These are phyloP conservation scores for Rallus crepitans DNA, from an alignment of 2,797 vertebrate genomes.

Conservation along the genomic window DNA sequence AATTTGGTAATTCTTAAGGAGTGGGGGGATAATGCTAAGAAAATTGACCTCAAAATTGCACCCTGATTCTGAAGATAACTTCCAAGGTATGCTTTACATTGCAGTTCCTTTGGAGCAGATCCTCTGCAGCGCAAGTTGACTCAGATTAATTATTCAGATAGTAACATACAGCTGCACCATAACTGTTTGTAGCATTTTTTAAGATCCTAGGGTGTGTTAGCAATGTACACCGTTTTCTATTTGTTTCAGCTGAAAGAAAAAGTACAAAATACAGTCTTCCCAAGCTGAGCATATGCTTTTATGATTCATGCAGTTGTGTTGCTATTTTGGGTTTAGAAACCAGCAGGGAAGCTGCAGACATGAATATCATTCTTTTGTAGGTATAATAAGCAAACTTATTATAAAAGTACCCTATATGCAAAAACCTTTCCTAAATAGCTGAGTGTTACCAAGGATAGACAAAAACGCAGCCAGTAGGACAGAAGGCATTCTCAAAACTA, in stretches of 20 bases:
- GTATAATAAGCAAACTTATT: constrained; percentile 36
- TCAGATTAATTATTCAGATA: background rate
- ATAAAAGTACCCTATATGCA: background rate
- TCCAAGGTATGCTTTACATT: background rate
- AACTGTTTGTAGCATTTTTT: background rate
- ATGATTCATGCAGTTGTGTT: constrained; percentile 50
- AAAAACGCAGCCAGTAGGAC: background rate
- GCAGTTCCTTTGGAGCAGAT: background rate
- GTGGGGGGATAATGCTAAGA: background rate
- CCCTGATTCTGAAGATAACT: background rate
- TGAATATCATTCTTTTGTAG: constrained; percentile 31
- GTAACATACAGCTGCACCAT: background rate
- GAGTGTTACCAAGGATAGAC: background rate
- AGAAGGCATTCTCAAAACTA: background rate
- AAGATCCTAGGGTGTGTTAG: background rate
- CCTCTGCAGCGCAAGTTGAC: background rate
- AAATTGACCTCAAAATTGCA: background rate
- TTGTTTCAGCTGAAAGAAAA: constrained; percentile 53
- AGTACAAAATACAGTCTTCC: background rate
- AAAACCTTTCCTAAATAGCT: background rate
- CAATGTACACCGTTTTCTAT: background rate
- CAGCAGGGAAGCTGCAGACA: constrained; percentile 33
- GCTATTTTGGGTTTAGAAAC: constrained; percentile 55
- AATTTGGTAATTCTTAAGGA: background rate
- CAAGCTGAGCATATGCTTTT: constrained; percentile 20